phyloP scores from a whole-genome alignment of 2,113 vertebrate genomes.

The Spizaetus ornatus region DNA sequence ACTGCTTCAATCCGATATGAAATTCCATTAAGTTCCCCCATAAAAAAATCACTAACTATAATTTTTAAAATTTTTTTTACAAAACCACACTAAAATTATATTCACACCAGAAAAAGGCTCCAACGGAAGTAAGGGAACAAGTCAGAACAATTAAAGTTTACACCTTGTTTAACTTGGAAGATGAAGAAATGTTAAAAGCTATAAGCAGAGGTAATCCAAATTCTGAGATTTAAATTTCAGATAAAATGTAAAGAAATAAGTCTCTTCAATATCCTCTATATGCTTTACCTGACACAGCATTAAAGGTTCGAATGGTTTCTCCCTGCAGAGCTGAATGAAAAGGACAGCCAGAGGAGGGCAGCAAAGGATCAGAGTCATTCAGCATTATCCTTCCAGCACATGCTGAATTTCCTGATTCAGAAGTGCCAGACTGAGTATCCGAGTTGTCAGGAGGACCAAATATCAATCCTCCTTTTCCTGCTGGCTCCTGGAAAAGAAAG shows the following conservation, averaged over 20 bases:
- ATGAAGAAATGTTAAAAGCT: background rate
- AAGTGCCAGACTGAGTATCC: background rate
- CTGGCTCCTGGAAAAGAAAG: slow-evolving; percentile 12
- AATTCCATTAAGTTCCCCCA: background rate
- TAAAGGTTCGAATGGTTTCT: background rate
- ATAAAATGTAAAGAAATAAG: background rate
- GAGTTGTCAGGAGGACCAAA: background rate
- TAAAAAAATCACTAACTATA: background rate
- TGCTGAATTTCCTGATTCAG: background rate
- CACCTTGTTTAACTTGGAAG: background rate
- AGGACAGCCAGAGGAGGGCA: slow-evolving; percentile 22
- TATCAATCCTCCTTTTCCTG: background rate
- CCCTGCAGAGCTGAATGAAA: background rate
- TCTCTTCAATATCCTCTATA: background rate
- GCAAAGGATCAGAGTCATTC: slow-evolving; percentile 43
- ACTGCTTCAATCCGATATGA: background rate
- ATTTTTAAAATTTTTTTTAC: background rate
- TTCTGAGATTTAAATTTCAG: background rate
- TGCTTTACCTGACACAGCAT: slow-evolving; percentile 67
- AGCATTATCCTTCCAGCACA: slow-evolving; percentile 48
- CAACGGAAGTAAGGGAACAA: background rate
- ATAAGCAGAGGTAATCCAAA: background rate
- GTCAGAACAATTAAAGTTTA: background rate
- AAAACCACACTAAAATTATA: background rate
- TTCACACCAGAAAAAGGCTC: background rate